Conservation (phyloP, 37 sponge, comb jelly and placozoan genomes). For the Ianthella basta region DNA sequence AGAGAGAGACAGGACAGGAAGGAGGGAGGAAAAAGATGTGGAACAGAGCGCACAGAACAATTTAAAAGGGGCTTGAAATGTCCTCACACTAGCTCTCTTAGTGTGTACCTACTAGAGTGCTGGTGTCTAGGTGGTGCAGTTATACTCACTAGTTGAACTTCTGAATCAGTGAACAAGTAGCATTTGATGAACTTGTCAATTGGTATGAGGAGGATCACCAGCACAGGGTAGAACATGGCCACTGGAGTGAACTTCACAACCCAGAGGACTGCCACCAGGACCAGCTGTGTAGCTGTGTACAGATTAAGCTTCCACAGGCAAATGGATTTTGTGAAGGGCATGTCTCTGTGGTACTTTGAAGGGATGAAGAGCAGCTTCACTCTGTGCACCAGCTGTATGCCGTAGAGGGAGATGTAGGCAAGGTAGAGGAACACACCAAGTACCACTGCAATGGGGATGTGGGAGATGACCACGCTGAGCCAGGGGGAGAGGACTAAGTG, state of each 20-base stretch:
- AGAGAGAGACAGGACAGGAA: background rate
- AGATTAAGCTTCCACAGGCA: background rate
- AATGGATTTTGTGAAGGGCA: conserved; percentile 25
- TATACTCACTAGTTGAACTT: conserved; percentile 67
- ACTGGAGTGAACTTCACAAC: conserved; percentile 64
- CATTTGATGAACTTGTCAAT: conserved; percentile 38
- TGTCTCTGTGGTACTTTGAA: conserved; percentile 70
- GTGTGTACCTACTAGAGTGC: no score
- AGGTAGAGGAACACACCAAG: conserved; percentile 82
- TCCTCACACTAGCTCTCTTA: no score
- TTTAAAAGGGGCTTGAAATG: background rate
- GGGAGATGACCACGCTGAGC: conserved; percentile 37
- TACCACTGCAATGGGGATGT: conserved; percentile 67
- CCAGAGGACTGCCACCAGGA: conserved; percentile 53
- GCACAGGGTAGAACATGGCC: conserved; percentile 55
- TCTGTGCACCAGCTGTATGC: conserved; percentile 62
- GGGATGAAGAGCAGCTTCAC: conserved; percentile 62
- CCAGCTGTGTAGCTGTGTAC: conserved; percentile 64
- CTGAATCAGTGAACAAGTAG: conserved; percentile 55
- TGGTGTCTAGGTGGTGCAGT: no score
- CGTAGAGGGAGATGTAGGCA: conserved; percentile 57
- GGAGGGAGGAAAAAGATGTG: background rate
- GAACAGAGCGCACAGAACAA: background rate
- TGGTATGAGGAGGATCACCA: conserved; percentile 57
- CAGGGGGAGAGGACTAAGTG: conserved; percentile 51